Conservation (phyloP, 2,797 vertebrate species). For the Pelodytes ibericus region DNA sequence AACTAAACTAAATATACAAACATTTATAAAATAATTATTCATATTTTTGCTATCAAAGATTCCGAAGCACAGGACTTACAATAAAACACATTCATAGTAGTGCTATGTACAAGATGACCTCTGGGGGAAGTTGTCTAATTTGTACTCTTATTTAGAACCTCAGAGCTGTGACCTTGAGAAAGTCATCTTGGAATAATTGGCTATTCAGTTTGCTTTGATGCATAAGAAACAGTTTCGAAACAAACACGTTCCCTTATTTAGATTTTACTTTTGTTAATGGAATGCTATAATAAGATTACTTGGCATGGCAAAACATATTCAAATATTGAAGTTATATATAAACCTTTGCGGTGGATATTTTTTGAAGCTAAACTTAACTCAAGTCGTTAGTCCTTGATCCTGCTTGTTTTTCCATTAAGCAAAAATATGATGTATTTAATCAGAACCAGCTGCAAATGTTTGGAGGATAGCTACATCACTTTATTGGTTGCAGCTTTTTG, state of each 20-base stretch:
- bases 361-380: conserved; percentile 50
- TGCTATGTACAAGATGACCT: too few species aligned
- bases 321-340: conserved; percentile 53
- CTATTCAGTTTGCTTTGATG: conserved; percentile 20
- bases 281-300: conserved; percentile 41
- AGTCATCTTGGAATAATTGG: conserved; percentile 31
- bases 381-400: conserved; percentile 36
- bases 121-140: too few species aligned
- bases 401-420: conserved; percentile 53
- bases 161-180: conserved; percentile 5
- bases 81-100: too few species aligned
- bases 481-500: conserved; percentile 29
- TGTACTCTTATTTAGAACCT: not conserved
- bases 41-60: too few species aligned
- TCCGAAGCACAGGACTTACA: too few species aligned
- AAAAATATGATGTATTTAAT: conserved; percentile 53
- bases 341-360: conserved; percentile 50
- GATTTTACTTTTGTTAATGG: conserved; percentile 41
- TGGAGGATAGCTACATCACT: conserved; percentile 26
- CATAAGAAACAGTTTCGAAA: conserved; percentile 19
- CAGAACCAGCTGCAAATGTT: conserved; percentile 44
- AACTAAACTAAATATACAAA: too few species aligned
- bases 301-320: conserved; percentile 41
- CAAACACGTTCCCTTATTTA: conserved; percentile 45
- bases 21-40: too few species aligned